phyloP scores from a whole-genome alignment of 2,797 vertebrate genomes.

The Onychomys arenicola region DNA sequence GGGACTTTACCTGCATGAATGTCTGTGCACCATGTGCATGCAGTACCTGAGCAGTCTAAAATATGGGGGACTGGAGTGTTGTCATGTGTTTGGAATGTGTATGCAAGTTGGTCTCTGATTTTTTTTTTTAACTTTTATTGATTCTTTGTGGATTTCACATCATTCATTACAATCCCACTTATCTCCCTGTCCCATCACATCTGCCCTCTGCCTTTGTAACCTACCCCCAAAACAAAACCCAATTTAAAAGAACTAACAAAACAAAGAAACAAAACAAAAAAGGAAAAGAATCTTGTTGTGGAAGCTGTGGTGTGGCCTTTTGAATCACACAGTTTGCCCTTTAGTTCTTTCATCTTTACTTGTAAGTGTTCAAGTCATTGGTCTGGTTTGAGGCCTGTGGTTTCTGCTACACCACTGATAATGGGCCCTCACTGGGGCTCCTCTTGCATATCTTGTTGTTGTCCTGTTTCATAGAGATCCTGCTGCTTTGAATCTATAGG shows the following conservation, averaged over 20 bases:
- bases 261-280: neutral
- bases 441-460: neutral
- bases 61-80: neutral
- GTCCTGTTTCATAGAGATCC: neutral
- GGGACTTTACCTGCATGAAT: neutral
- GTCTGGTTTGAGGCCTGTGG: neutral
- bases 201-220: neutral
- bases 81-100: neutral
- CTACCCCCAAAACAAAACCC: neutral
- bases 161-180: neutral
- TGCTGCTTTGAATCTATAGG: neutral
- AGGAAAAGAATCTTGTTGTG: neutral
- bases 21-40: neutral
- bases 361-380: neutral
- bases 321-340: neutral
- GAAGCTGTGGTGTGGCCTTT: neutral
- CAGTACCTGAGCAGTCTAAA: neutral
- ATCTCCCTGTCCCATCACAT: neutral
- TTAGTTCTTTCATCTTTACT: neutral
- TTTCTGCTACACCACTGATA: neutral
- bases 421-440: neutral
- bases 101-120: neutral
- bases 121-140: neutral
- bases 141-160: neutral
- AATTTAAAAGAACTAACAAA: neutral